phyloP scores from a whole-genome alignment of 1,140 invertebrate species.

The Helicoverpa armigera region DNA sequence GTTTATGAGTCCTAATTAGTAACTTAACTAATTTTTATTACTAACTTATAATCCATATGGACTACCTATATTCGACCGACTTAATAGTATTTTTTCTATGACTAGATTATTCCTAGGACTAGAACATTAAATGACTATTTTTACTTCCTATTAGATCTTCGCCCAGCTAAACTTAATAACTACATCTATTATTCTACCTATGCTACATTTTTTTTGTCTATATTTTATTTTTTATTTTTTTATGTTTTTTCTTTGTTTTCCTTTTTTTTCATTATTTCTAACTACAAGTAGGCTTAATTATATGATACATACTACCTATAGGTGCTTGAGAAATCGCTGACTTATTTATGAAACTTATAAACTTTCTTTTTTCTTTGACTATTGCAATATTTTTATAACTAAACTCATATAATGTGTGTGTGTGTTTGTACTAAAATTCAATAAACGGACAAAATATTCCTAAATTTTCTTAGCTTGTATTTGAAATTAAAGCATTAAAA shows the following conservation, averaged over 20 bases:
- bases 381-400: too few species aligned
- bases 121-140: not conserved
- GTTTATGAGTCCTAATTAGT: too few species aligned
- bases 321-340: too few species aligned
- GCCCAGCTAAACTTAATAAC: not conserved
- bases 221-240: not conserved
- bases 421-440: not conserved
- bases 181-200: not conserved
- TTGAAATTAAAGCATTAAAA: not conserved
- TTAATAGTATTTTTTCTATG: not conserved
- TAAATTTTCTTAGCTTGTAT: not conserved
- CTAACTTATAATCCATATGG: not conserved
- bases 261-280: too few species aligned
- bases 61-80: not conserved
- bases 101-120: not conserved
- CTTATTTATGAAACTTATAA: too few species aligned
- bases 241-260: too few species aligned
- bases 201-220: too few species aligned
- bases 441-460: not conserved
- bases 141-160: conserved; percentile 2
- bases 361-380: too few species aligned
- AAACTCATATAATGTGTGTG: not conserved
- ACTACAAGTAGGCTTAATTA: too few species aligned
- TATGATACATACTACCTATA: too few species aligned
- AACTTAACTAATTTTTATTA: too few species aligned